phyloP scores from a whole-genome alignment of 2,797 vertebrate genomes.

The Myotis planiceps region DNA sequence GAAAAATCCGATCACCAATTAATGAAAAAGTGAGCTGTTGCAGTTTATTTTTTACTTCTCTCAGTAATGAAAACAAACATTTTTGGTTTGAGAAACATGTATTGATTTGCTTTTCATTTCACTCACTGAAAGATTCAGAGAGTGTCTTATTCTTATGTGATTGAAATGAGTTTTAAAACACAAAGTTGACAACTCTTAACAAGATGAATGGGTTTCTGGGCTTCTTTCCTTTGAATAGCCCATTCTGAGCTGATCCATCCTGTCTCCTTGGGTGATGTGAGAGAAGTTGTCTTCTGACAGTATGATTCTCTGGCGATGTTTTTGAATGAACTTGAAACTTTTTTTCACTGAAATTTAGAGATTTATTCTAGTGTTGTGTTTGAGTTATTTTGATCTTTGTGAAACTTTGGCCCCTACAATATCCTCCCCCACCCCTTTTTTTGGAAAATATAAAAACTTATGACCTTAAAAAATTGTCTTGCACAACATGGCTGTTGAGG shows the following conservation, averaged over 20 bases:
- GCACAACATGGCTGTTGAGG: neutral
- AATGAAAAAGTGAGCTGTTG: neutral
- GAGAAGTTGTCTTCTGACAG: neutral
- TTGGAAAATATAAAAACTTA: neutral
- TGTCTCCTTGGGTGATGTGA: neutral
- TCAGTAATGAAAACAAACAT: neutral
- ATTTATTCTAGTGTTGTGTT: neutral
- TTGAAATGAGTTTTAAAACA: constrained; percentile 35
- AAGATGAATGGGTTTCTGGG: neutral
- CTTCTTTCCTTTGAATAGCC: constrained; percentile 23
- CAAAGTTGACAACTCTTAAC: neutral
- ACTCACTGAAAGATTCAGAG: neutral
- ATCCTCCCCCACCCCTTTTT: neutral
- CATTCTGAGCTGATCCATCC: neutral
- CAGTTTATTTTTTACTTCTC: neutral
- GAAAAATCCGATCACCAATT: neutral
- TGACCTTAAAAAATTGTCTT: neutral
- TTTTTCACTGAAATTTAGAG: constrained; percentile 25
- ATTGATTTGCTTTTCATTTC: constrained; percentile 56
- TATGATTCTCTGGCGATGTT: constrained; percentile 22
- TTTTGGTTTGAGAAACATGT: constrained; percentile 15
- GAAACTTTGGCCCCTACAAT: neutral
- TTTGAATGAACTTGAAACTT: neutral
- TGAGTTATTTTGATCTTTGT: constrained; percentile 18
- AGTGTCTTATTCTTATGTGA: neutral